Evolutionary conservation across 1,140 invertebrate genomes (phyloP).

Genomic region (Drosophila yakuba): DNA sequence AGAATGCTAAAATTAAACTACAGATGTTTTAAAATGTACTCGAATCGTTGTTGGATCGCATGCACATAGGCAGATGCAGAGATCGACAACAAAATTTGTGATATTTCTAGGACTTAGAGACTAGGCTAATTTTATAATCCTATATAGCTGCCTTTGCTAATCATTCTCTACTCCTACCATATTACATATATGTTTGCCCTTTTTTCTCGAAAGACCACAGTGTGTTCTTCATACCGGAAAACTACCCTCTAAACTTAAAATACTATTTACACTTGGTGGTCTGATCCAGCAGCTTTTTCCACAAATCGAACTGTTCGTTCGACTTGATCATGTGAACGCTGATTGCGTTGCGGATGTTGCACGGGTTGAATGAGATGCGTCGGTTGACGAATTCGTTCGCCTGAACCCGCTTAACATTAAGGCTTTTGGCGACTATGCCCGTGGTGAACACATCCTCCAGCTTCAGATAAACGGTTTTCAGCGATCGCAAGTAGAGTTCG

Average conservation of each 20-base stretch:
- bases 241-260: constrained; percentile 72
- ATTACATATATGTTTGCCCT: constrained; percentile 14
- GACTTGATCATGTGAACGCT: constrained; percentile 96
- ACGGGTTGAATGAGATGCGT: constrained; percentile 91
- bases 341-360: constrained; percentile 91
- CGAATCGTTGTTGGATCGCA: constrained; percentile 6
- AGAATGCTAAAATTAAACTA: constrained; percentile 80
- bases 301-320: constrained; percentile 94
- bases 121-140: constrained; percentile 47
- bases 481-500: constrained; percentile 88
- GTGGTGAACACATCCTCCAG: constrained; percentile 95
- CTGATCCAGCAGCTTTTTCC: constrained; percentile 94
- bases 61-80: constrained; percentile 22
- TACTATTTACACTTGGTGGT: constrained; percentile 90
- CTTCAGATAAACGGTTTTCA: constrained; percentile 91
- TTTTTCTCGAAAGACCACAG: not conserved
- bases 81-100: constrained; percentile 30
- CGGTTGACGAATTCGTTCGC: constrained; percentile 94
- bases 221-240: not conserved
- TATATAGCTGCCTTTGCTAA: constrained; percentile 56
- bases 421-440: constrained; percentile 91
- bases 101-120: constrained; percentile 52
- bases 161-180: constrained; percentile 33
- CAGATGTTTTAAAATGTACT: constrained; percentile 61
- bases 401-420: constrained; percentile 90